Base-by-base conservation (phyloP, 2,113 vertebrate genomes). In the Campylomormyrus numenius region DNA sequence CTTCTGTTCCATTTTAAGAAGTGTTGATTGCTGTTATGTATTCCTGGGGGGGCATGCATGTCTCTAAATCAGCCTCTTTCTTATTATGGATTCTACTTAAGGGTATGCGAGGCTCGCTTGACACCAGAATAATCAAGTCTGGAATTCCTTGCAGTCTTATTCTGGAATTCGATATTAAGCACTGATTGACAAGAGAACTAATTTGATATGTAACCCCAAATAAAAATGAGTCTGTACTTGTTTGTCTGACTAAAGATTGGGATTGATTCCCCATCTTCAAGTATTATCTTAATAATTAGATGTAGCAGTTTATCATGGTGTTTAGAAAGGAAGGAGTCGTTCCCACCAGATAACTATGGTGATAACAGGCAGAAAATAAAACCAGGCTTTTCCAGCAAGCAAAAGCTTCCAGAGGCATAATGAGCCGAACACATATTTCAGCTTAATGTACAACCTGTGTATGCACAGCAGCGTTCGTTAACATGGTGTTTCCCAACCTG, bases 31-130 rank as follows among this genome's bases (percentile, higher is more conserved):
- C 53, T 11, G 7, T 8, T 62, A 62, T 88, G 39, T 46, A 66
- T 66, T 62, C 17, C 87, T 62, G 21, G 21, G 46, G 87, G 87
- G 87, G n/a, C 56, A 5, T 66, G 3, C n/a, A 5, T 27, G 56
- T 88, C n/a, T 21, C 53, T 45, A 35, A 21, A 42, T 66, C 35
- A 27, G 35, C 56, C 42, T 58, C 86, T 58, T 24, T 31, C 87
- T 46, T 88, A 56, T 87, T 87, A 5, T 88, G 56, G 87, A 46
- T 66, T 62, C 39, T 31, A 17, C 56, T 88, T 88, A n/a, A 58
- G 87, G 87, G 87, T 88, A 88, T n/a, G 52, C 15, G 5, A 45
- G 2, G 52, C 53, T 88, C 21, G 15, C 39, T 9, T 88, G 52
- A 21, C 39, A 50, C 17, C 87, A 46, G 56, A 24, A 45, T 45